Percentiles rank a stretch among this genome's conserved stretches.
phyloP scores from a whole-genome alignment of 2,113 vertebrate species.

The Amphilophus citrinellus region DNA sequence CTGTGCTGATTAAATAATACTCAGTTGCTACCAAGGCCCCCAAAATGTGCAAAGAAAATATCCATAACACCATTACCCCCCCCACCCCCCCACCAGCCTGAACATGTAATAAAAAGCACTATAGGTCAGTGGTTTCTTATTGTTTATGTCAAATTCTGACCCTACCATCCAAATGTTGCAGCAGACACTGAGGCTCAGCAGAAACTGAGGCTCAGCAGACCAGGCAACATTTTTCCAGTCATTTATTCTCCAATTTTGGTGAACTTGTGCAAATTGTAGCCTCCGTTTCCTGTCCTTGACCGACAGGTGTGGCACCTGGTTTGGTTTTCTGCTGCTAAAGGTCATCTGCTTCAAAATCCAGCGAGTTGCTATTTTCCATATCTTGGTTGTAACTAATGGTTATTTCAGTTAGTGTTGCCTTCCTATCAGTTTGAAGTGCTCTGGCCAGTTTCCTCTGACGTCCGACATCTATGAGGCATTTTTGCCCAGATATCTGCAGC shows the following conservation, averaged over 20 bases:
- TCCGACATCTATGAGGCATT: not conserved
- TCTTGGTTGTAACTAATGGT: not conserved
- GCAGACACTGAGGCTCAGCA: not conserved
- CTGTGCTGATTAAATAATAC: not conserved
- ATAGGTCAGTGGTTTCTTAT: not conserved
- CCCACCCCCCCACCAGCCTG: not conserved
- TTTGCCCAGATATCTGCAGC: not conserved
- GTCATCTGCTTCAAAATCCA: not conserved
- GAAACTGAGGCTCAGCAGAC: not conserved
- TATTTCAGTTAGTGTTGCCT: not conserved
- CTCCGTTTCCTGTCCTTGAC: not conserved
- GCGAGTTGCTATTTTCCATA: not conserved
- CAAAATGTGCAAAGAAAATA: not conserved
- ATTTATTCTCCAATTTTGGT: not conserved
- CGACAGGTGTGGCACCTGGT: not conserved
- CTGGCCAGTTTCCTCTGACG: not conserved
- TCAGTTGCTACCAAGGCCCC: not conserved
- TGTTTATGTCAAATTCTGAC: not conserved
- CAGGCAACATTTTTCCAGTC: not conserved
- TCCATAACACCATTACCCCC: not conserved
- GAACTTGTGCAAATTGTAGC: not conserved
- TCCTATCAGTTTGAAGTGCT: no score
- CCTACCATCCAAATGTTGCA: accelerated
- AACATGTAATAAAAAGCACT: not conserved
- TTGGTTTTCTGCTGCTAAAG: not conserved